Base-by-base conservation (phyloP, 2,888 invertebrate species). In the Oeneis ivallda region DNA sequence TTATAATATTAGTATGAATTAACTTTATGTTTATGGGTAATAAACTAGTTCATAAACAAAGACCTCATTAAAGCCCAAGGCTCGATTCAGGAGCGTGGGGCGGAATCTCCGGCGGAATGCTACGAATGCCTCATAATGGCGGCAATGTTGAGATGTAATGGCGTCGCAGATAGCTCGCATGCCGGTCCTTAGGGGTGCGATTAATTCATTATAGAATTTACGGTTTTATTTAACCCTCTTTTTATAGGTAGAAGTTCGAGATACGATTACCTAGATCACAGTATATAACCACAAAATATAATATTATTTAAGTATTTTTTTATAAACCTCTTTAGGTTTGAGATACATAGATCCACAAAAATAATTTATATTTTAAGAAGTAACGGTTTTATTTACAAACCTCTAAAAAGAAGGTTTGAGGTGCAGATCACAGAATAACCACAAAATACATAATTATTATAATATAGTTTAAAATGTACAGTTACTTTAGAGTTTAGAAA, bases 111-210 rank as follows among this genome's bases (percentile, higher is more conserved):
- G 26, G 26, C 26, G 58, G 58, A 58, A 58, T 58, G 58, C 15
- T 9, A n/a, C 45, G 58, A 58, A 58, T 58, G 1, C 45, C 10
- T 58, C 58, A 58, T 45, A 58, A 58, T 45, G 41, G 43, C 43
- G 43, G 43, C 32, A 43, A 58, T 43, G 58, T 34, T 43, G 26
- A 41, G 43, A n/a, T 58, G 58, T 45, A 45, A 34, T 58, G 58
- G 15, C 9, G 10, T n/a, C 43, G 58, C 15, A 26, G 45, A 32
- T 54, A 54, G 45, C 15, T 11, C 43, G 45, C 43, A 45, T 58
- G 9, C 58, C 58, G 32, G 32, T 45, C 58, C 32, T 15, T 45
- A 8, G 11, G 45, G 32, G 58, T 15, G 45, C 32, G 56, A 41
- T 41, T 26, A 56, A 19, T 17, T 41, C 34, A 19, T 10, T 56